Base-by-base conservation (phyloP, 53 echinoderm and acorn worm genomes). In the Paelopatides confundens region DNA sequence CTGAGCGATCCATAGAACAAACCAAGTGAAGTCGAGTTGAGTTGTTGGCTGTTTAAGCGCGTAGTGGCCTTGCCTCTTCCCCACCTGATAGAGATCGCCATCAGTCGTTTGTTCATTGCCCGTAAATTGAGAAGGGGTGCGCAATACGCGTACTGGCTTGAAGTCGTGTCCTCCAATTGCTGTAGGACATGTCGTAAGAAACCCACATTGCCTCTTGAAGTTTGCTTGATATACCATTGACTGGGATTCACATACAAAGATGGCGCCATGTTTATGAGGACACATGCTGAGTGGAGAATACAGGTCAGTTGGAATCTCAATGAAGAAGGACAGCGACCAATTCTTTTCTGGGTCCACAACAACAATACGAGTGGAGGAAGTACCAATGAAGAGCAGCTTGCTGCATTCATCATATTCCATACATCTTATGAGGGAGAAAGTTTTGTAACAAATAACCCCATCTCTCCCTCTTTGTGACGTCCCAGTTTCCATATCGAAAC, bases 201-300 rank as follows among this genome's bases (percentile, higher is more conserved):
- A 65, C 23, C 83, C 83, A n/a, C 83, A 82, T 34, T 82, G 83
- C 38, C 65, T 21, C 34, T 38, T 63, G 64, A 82, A 82, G 83
- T 82, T 82, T 3, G 63, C 83, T 64, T 82, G 33, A 21, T 63
- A 82, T 18, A 82, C 83, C 83, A 82, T 18, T 15, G 83, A 65
- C 21, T 82, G 63, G 31, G 63, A 82, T n/a, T 82, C 65, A n/a
- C 83, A 63, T 17, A 82, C n/a, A 30, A 82, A 62, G 39, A 82
- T 23, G 21, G 83, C 64, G 40, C 83, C 83, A 37, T 38, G 14
- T 63, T 63, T 62, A 30, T 82, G 83, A 3, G 83, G 31, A 14
- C 35, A 23, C 33, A 82, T 26, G 23, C 65, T 64, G 35, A 65
- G 37, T 24, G 83, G 83, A 29, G 83, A 63, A 34, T 63, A 63